Percentiles rank a stretch among this genome's conserved stretches.
These are phyloP conservation scores for Girardia tigrina DNA, from an alignment of 2,888 invertebrate species.

Conservation along the genomic window DNA sequence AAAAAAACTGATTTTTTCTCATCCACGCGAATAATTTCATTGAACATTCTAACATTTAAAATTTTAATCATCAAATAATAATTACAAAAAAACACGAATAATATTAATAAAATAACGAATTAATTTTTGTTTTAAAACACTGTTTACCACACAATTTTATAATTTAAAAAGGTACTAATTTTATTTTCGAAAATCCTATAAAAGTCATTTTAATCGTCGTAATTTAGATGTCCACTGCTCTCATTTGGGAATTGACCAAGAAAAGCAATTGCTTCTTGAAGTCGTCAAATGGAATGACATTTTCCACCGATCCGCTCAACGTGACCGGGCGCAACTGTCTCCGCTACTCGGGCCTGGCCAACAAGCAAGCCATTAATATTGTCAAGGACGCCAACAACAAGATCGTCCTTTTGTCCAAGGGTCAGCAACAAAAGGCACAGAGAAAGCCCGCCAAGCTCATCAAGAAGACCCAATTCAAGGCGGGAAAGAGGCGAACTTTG, in stretches of 20 bases:
- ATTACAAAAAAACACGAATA: too few species aligned
- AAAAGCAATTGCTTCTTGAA: background rate
- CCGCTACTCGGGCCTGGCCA: background rate
- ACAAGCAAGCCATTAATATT: background rate
- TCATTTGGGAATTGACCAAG: background rate
- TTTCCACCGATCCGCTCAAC: background rate
- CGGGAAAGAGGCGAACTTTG: slow-evolving; percentile 1
- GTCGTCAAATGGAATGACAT: background rate
- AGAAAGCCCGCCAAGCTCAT: background rate
- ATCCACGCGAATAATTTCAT: too few species aligned
- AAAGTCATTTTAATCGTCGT: too few species aligned
- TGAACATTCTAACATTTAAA: too few species aligned
- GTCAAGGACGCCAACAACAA: background rate
- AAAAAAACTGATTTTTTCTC: too few species aligned
- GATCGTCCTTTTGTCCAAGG: background rate
- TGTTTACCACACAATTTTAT: too few species aligned
- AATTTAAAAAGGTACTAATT: too few species aligned
- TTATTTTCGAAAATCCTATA: too few species aligned
- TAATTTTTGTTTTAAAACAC: too few species aligned
- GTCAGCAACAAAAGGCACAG: background rate
- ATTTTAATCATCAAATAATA: too few species aligned
- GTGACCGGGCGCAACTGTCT: background rate
- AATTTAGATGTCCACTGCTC: slow-evolving; percentile 11
- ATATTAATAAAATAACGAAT: too few species aligned
- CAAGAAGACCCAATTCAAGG: slow-evolving; percentile 9